Conservation (phyloP, 1,140 invertebrate species). For the Musca vetustissima region DNA sequence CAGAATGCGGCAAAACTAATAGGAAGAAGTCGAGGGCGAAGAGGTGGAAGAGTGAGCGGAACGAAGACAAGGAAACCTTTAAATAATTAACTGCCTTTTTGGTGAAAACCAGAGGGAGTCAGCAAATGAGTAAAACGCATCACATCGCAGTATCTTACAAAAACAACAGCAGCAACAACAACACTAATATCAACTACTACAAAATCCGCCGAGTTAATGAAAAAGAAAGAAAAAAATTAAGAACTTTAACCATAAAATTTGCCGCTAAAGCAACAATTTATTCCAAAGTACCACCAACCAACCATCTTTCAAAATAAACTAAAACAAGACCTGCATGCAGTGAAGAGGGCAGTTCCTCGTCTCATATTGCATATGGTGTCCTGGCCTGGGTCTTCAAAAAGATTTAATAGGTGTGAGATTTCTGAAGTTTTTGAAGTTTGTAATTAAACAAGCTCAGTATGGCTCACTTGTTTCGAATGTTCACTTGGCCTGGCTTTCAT, state of each 20-base stretch:
- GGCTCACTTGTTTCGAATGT: background rate
- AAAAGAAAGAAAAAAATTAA: too few species aligned
- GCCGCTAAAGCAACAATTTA: constrained; percentile 23
- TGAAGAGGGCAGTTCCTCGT: background rate
- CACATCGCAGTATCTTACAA: background rate
- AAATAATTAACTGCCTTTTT: constrained; percentile 18
- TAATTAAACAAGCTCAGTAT: constrained; percentile 15
- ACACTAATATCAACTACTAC: background rate
- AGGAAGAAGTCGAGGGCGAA: background rate
- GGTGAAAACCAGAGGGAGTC: constrained; percentile 9
- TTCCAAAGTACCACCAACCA: background rate
- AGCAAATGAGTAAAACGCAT: background rate
- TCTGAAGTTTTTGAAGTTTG: constrained; percentile 21
- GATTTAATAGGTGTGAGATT: constrained; percentile 23
- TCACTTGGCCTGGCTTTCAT: too few species aligned
- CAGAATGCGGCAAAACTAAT: background rate
- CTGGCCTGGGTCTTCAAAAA: background rate
- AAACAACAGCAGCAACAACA: background rate
- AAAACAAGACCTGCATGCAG: background rate
- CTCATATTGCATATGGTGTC: constrained; percentile 8
- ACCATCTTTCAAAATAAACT: background rate
- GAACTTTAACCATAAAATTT: constrained; percentile 19
- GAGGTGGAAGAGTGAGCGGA: too few species aligned
- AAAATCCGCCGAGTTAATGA: too few species aligned
- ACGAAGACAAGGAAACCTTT: background rate